Base-by-base conservation (phyloP, 1,140 invertebrate species). In the Euglossa dilemma region DNA sequence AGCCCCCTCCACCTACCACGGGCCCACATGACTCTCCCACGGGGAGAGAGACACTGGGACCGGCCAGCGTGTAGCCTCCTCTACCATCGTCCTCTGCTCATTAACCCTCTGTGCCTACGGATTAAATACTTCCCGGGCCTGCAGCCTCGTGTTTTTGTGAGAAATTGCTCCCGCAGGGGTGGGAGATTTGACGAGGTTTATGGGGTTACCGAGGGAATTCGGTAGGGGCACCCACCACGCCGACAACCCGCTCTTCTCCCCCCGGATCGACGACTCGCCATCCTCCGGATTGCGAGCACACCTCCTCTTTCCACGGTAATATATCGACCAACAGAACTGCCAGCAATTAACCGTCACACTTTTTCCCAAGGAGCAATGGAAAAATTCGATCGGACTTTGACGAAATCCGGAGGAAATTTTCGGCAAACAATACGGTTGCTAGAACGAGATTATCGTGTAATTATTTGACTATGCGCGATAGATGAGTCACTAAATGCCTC, bases 61-160 rank as follows among this genome's bases (percentile, higher is more conserved):
- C 66, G 77, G 74, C 74, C 77, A 84, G 85, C 85, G 87, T 87
- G 87, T 89, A 86, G 85, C 85, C 73, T 77, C 57, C 20, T 78
- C 74, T 87, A 67, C 85, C 78, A 61, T 75, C 84, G 57, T 84
- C 80, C 83, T 87, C 87, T 84, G 82, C 83, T 87, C 87, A 88
- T 87, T 88, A 85, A 85, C 89, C 77, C 80, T 85, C 83, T 74
- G 59, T 84, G 69, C 45, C 81, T 70, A 75, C 63, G 75, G 63
- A 83, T 76, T 83, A 87, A 90, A 85, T 86, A 84, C 82, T 86
- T 88, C 80, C 85, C 85, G 64, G 76, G 36, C 25, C 18, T 45
- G 56, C 67, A 50, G 52, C 74, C 25, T 50, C 45, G 70, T 47
- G 47, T 57, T 56, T 57, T 57, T 59, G 47, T 45, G 28, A 64